Conservation (phyloP, 2,797 vertebrate species). For the Falco concolor region DNA sequence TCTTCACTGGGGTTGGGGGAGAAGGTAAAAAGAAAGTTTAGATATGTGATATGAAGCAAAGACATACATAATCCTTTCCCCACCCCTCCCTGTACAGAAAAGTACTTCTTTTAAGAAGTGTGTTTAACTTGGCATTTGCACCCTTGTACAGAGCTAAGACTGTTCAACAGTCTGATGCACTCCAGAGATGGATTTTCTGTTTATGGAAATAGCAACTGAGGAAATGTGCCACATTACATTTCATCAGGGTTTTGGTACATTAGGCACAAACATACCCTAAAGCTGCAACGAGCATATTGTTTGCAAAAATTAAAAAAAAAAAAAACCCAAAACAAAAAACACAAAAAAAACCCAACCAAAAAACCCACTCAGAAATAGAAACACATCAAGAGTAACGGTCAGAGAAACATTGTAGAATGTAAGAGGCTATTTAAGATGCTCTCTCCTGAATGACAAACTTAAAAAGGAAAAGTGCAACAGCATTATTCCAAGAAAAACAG, state of each 20-base stretch:
- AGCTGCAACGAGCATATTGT: background rate
- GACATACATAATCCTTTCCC: background rate
- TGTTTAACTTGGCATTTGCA: background rate
- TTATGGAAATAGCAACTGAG: background rate
- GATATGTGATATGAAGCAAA: background rate
- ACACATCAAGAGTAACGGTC: background rate
- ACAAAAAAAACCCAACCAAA: background rate
- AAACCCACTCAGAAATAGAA: background rate
- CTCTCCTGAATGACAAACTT: background rate
- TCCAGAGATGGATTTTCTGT: background rate
- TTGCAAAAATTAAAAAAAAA: background rate
- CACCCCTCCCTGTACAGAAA: background rate
- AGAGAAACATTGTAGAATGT: background rate
- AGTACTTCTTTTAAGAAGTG: background rate
- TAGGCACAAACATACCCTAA: background rate
- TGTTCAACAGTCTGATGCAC: background rate
- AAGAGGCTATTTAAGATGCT: background rate
- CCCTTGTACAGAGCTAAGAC: background rate
- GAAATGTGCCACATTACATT: background rate
- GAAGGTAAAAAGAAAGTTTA: background rate
- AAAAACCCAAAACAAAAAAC: background rate
- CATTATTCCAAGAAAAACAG: background rate
- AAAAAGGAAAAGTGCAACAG: background rate
- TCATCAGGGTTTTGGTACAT: background rate
- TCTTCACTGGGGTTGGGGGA: background rate